A percentile compares a stretch with the other conserved stretches of the same genome.
Conservation (phyloP, 2,797 vertebrate genomes). For the Neostethus bicornis region DNA sequence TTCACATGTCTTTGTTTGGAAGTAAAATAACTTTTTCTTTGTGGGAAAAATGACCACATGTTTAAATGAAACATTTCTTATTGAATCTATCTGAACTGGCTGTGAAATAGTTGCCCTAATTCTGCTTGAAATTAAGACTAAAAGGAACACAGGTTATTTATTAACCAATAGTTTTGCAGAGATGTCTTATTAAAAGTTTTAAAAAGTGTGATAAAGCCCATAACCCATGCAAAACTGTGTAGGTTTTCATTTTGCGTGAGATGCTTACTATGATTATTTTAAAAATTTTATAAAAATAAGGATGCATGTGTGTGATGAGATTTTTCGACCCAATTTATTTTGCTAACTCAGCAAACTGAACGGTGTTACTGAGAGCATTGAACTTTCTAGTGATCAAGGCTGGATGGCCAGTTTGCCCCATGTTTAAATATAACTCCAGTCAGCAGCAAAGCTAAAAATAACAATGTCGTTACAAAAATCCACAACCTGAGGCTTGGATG, state of each 20-base stretch:
- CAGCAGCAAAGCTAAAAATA: constrained; percentile 80
- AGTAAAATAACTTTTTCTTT: background rate
- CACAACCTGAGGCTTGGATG: constrained; percentile 71
- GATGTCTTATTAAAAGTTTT: too few relatives aligned
- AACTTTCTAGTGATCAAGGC: constrained; percentile 20
- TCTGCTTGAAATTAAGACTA: constrained; percentile 7
- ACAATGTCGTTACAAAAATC: constrained; percentile 69
- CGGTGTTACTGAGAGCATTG: constrained; percentile 20
- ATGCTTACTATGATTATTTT: too few relatives aligned
- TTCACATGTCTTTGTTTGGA: background rate
- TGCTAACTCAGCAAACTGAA: constrained; percentile 18
- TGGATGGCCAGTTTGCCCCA: constrained; percentile 22
- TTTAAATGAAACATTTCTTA: constrained; percentile 8
- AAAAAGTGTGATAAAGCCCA: constrained; percentile 13
- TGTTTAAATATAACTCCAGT: constrained; percentile 64
- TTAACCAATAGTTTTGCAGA: constrained; percentile 44
- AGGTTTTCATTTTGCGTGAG: constrained; percentile 11
- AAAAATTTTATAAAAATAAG: too few relatives aligned
- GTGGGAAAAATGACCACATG: background rate
- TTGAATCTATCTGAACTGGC: constrained; percentile 3
- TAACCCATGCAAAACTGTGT: background rate
- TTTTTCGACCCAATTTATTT: constrained; percentile 24
- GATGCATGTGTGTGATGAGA: background rate
- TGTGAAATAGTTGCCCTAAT: constrained; percentile 3
- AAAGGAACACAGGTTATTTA: constrained; percentile 35